Percentiles rank a stretch among this genome's conserved stretches.
These are phyloP conservation scores for Rhynchomys soricoides DNA, from an alignment of 2,113 vertebrate genomes.

Conservation along the genomic window DNA sequence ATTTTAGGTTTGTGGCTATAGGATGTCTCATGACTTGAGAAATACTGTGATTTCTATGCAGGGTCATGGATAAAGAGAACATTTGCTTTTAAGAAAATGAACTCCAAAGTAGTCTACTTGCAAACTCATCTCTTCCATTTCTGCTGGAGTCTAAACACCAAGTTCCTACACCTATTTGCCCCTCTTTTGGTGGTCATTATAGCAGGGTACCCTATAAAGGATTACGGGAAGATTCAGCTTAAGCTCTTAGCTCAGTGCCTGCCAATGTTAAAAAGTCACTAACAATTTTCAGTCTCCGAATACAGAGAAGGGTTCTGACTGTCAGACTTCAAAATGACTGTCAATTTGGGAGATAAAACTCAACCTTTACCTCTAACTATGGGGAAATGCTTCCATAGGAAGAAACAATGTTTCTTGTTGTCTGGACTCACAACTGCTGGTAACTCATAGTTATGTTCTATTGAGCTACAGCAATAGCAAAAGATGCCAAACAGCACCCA, in stretches of 20 bases:
- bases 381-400: not conserved
- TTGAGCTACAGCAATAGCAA: conserved; percentile 67
- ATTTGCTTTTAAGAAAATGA: not conserved
- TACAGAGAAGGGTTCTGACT: not conserved
- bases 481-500: conserved; percentile 24
- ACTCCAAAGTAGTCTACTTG: not conserved
- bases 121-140: not conserved
- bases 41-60: not conserved
- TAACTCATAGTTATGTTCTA: conserved; percentile 69
- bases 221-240: not conserved
- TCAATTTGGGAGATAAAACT: not conserved
- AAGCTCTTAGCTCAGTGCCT: not conserved
- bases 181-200: not conserved
- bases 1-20: not conserved
- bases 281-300: not conserved
- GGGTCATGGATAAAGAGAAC: not conserved
- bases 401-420: not conserved
- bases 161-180: not conserved
- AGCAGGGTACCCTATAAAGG: not conserved
- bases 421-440: too few relatives aligned
- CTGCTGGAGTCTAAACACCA: not conserved
- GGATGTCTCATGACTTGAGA: not conserved
- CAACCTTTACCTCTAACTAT: not conserved
- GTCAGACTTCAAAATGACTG: not conserved
- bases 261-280: not conserved